Evolutionary conservation across 2,797 vertebrate species (phyloP).

Genomic region (Onychomys torridus): DNA sequence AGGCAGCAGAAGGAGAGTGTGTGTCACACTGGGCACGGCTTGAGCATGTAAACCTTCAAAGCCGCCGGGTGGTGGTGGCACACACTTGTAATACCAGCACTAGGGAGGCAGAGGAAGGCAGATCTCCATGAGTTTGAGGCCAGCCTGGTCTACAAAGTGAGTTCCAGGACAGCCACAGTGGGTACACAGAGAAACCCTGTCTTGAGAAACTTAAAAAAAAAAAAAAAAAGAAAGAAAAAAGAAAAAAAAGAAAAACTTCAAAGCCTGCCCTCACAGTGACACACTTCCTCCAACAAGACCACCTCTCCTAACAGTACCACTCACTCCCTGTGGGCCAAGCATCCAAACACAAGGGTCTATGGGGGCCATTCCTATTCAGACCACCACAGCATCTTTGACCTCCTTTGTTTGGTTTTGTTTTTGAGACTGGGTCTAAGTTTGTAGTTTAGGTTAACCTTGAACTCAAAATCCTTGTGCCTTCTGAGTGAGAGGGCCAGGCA

Average conservation of each 20-base stretch:
- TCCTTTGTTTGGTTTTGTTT: neutral
- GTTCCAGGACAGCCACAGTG: no score
- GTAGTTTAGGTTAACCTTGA: neutral
- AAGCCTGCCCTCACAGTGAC: neutral
- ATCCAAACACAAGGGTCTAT: neutral
- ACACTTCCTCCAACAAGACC: neutral
- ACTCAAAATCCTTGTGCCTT: neutral
- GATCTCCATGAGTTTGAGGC: no score
- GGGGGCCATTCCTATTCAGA: neutral
- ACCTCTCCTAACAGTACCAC: neutral
- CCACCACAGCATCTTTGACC: neutral
- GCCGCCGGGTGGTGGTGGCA: no score
- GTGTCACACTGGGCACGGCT: neutral
- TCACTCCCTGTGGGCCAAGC: neutral
- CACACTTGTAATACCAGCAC: no score
- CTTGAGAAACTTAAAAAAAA: no score
- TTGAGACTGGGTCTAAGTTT: neutral
- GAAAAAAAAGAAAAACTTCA: neutral
- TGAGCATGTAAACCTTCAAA: neutral
- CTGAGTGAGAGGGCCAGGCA: neutral
- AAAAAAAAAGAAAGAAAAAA: no score
- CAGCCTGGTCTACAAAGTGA: no score
- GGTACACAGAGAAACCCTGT: no score
- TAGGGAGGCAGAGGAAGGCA: no score
- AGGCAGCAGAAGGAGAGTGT: neutral